Evolutionary conservation across 2,888 invertebrate genomes (phyloP), one percentile per base, ranked within the genome.

Genomic region (Trypoxylon attenuatum): DNA sequence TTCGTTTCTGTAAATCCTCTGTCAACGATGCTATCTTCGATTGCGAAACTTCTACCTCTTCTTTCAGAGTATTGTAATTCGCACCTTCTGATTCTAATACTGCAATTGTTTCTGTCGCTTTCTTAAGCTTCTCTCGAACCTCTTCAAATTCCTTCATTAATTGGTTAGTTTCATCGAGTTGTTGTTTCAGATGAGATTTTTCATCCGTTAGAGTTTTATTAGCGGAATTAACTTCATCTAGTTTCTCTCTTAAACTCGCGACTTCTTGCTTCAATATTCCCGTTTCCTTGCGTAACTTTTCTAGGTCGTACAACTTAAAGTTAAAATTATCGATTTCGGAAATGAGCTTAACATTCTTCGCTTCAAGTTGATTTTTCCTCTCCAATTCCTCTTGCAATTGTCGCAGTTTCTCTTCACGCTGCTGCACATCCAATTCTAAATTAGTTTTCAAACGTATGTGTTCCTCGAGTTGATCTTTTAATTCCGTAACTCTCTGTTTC

Each of bases 241-340:
- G 54, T 19, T 59, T 27, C 16, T 67, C 50, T 10, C 39, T 51
- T 6, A 71, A 41, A 73, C 55, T 19, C 46, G 55, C 49, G 18
- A 46, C 53, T 56, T 69, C 51, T 39, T 29, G 22, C 29, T 18
- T 65, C 54, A 60, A 55, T 15, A 33, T 57, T 15, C 55, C 46
- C 18, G 65, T 42, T 66, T 56, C 52, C 15, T 60, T 56, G 18
- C 67, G 49, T 6, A 61, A 15, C 22, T 66, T 19, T 47, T 73
- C 66, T 10, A 78, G 52, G 52, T 82, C 80, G 18, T 67, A 60
- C 18, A 83, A 41, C 67, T 83, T 73, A 19, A 73, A 79, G 66
- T 79, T 70, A 8, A 84, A 68, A 61, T 62, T 71, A 60, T 80
- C 71, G 39, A 83, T 77, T 57, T 84, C 78, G 2, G 78, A 69